Conservation (phyloP, 2,888 invertebrate species). For the Watsonalla binaria region DNA sequence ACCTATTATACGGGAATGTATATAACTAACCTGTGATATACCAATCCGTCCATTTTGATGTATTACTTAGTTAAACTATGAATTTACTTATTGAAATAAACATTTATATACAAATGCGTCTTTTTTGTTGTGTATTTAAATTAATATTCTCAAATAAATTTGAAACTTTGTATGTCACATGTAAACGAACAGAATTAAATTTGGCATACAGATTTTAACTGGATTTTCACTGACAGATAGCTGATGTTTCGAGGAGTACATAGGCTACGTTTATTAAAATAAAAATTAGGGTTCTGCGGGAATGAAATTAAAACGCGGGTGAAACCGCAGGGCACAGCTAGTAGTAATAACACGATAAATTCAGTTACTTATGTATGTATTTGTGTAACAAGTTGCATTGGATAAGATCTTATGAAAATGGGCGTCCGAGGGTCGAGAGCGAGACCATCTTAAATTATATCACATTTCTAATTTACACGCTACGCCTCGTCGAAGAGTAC, state of each 20-base stretch:
- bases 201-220: no score
- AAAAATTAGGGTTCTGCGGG: no score
- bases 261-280: no score
- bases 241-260: no score
- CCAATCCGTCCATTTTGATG: slow-evolving; percentile 61
- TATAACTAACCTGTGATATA: slow-evolving; percentile 76
- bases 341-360: slow-evolving; percentile 10
- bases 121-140: slow-evolving; percentile 8
- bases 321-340: no score
- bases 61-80: slow-evolving; percentile 27
- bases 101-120: slow-evolving; percentile 24
- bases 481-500: neutral
- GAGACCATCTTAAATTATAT: slow-evolving; percentile 4
- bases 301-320: no score
- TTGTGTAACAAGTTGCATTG: slow-evolving; percentile 29
- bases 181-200: no score
- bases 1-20: slow-evolving; percentile 28
- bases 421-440: neutral
- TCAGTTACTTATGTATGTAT: slow-evolving; percentile 12
- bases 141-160: neutral
- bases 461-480: slow-evolving; percentile 19
- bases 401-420: slow-evolving; percentile 1
- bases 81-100: slow-evolving; percentile 25
- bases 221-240: no score
- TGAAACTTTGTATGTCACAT: no score